Evolutionary conservation across 2,888 invertebrate species (phyloP).

Genomic region (Ceraclea dissimilis): DNA sequence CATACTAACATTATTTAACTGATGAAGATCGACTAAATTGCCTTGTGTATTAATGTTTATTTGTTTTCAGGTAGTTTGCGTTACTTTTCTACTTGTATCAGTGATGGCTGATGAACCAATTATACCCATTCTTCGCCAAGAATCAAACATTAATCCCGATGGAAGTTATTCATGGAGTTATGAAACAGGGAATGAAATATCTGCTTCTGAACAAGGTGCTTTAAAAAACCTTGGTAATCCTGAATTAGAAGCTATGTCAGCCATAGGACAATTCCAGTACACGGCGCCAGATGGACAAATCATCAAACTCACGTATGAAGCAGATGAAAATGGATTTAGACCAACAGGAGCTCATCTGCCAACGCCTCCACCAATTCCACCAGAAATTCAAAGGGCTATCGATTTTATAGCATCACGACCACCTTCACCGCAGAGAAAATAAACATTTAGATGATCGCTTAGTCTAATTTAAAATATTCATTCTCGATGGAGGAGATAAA

Average conservation of each 20-base stretch:
- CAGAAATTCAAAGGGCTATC: conserved; percentile 57
- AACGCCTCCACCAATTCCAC: conserved; percentile 62
- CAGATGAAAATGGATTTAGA: conserved; percentile 65
- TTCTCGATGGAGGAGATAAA: no score
- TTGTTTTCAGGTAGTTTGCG: conserved; percentile 38
- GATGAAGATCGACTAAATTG: no score
- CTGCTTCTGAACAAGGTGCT: conserved; percentile 47
- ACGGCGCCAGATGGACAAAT: conserved; percentile 54
- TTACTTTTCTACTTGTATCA: conserved; percentile 37
- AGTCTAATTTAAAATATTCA: no score
- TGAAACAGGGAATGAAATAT: conserved; percentile 59
- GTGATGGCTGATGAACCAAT: conserved; percentile 34
- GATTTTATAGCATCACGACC: conserved; percentile 60
- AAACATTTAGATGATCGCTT: neutral
- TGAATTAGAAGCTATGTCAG: conserved; percentile 46
- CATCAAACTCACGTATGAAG: conserved; percentile 54
- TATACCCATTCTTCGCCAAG: conserved; percentile 47
- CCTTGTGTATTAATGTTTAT: neutral
- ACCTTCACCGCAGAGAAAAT: conserved; percentile 47
- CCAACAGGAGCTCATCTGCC: conserved; percentile 55
- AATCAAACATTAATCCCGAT: conserved; percentile 49
- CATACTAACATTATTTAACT: no score
- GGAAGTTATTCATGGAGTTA: conserved; percentile 52
- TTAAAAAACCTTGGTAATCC: conserved; percentile 48
- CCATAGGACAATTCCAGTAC: conserved; percentile 56